Percentiles rank a stretch among this genome's conserved stretches.
phyloP scores from a whole-genome alignment of 1,140 invertebrate genomes.

The Drosophila grimshawi region DNA sequence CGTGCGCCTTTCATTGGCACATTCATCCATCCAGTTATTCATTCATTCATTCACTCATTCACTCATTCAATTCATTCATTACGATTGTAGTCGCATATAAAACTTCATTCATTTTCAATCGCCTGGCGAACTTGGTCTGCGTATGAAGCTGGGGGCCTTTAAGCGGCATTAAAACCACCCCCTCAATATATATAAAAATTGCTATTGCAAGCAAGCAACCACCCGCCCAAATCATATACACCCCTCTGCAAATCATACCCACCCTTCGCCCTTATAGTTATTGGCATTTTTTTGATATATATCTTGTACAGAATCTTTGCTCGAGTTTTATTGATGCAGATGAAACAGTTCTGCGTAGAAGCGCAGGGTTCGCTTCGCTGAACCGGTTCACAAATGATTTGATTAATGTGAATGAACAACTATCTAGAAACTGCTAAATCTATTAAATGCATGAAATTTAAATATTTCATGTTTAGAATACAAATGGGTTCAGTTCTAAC shows the following conservation, averaged over 20 bases:
- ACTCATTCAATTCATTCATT: constrained; percentile 52
- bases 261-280: too few relatives aligned
- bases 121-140: constrained; percentile 13
- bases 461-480: too few relatives aligned
- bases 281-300: too few relatives aligned
- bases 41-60: constrained; percentile 43
- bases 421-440: too few relatives aligned
- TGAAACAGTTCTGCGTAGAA: too few relatives aligned
- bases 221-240: constrained; percentile 7
- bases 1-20: constrained; percentile 21
- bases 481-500: too few relatives aligned
- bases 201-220: constrained; percentile 29
- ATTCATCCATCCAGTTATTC: constrained; percentile 42
- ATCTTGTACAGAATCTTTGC: too few relatives aligned
- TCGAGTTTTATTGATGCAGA: too few relatives aligned
- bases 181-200: constrained; percentile 30
- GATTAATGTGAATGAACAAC: too few relatives aligned
- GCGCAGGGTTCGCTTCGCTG: too few relatives aligned
- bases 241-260: background rate
- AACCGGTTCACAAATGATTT: too few relatives aligned
- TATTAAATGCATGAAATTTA: too few relatives aligned
- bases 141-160: constrained; percentile 3
- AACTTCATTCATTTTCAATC: constrained; percentile 77
- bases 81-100: constrained; percentile 54
- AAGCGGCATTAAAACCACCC: constrained; percentile 45